Base-by-base conservation (phyloP, 1,140 invertebrate genomes). In the Drosophila prosaltans region DNA sequence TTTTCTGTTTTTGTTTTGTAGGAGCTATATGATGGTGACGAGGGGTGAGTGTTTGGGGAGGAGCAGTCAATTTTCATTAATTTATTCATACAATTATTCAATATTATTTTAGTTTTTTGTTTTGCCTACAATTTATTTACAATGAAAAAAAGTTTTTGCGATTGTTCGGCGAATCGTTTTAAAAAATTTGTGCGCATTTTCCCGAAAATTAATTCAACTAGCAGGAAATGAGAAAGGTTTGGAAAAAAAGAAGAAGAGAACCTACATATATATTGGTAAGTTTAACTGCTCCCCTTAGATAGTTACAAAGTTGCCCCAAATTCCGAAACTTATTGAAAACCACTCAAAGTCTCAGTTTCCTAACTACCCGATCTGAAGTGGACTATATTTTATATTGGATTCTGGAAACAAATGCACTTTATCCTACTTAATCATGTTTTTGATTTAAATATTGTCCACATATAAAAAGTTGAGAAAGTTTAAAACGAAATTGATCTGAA, bases 101-200 rank as follows among this genome's bases (percentile, higher is more conserved):
- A 43, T 55, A 11, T 68, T 55, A 51, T 54, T 62, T 71, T 71
- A 48, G 65, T 51, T 24, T 48, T 3, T 48, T 48, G 21, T 3
- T 30, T 48, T 7, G 16, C 8, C 16, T 16, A 16, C 16, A 60
- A 72, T 72, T 45, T 88, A 86, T 88, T 88, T 88, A 86, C 82
- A 86, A 76, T 69, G 54, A 75, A 69, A 81, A 81, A 63, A 40
- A 30, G 28, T 60, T 51, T 21, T 26, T 51, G 21, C 45, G 45
- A 55, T 78, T 51, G 24, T 67, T 80, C 64, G 36, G 71, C 40
- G 62, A 81, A 79, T 80, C 68, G 26, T 65, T 73, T 72, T 69
- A 75, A 78, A 86, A 78, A 86, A 60, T 51, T 86, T 86, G 83
- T 86, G 83, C 83, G 83, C 80, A 88, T 86, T 88, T 69, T 26